Percentiles rank a stretch among this genome's conserved stretches.
phyloP scores from a whole-genome alignment of 2,113 vertebrate species.

The Turnix velox region DNA sequence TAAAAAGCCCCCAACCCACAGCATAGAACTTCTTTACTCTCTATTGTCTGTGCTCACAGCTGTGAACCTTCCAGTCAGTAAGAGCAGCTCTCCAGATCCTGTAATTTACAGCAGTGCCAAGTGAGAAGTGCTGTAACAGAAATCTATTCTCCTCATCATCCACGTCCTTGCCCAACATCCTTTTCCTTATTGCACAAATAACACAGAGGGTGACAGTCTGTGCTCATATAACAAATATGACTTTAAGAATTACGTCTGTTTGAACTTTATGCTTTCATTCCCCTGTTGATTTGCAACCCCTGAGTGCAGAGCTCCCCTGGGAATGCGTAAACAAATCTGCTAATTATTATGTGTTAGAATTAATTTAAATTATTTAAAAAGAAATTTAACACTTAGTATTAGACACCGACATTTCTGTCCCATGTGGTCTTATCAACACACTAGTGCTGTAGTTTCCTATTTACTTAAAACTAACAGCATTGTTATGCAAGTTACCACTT shows the following conservation, averaged over 20 bases:
- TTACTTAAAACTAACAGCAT: slow-evolving; percentile 16
- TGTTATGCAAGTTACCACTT: not conserved
- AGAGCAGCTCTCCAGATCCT: not conserved
- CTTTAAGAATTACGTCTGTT: not conserved
- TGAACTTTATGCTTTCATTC: not conserved
- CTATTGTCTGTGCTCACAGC: slow-evolving; percentile 24
- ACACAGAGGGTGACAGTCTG: not conserved
- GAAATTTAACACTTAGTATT: not conserved
- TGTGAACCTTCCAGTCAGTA: not conserved
- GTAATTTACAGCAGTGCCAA: not conserved
- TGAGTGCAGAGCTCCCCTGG: not conserved
- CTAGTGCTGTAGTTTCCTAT: not conserved
- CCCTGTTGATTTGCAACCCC: not conserved
- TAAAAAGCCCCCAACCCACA: not conserved
- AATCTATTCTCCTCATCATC: not conserved
- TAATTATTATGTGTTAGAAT: slow-evolving; percentile 45
- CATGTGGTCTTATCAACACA: slow-evolving; percentile 7
- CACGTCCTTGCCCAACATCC: not conserved
- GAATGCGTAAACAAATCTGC: not conserved
- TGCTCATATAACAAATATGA: not conserved
- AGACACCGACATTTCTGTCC: slow-evolving; percentile 23
- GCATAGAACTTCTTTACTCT: slow-evolving; percentile 7
- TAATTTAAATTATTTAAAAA: slow-evolving; percentile 6
- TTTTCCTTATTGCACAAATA: not conserved
- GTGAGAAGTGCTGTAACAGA: not conserved